phyloP scores from a whole-genome alignment of 2,797 vertebrate genomes.

The Zalophus californianus region DNA sequence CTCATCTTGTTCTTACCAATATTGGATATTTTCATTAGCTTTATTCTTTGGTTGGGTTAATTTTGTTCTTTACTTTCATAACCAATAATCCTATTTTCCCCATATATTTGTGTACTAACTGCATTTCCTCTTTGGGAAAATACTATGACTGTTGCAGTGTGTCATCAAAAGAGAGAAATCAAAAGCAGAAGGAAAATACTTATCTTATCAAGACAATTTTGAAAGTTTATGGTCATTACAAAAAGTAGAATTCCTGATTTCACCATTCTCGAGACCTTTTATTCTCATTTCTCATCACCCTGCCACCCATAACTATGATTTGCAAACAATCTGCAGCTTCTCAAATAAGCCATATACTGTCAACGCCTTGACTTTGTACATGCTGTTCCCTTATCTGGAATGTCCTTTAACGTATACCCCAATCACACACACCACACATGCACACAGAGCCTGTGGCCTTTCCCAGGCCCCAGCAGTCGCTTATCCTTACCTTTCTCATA shows the following conservation, averaged over 20 bases:
- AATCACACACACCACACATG: background rate
- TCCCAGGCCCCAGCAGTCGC: background rate
- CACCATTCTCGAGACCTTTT: background rate
- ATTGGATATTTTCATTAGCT: conserved; percentile 11
- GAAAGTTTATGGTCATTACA: background rate
- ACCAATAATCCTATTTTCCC: background rate
- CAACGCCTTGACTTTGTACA: background rate
- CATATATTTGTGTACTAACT: background rate
- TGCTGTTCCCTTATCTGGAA: background rate
- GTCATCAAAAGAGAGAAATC: background rate
- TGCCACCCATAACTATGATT: background rate
- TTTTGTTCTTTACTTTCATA: background rate
- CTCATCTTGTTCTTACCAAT: background rate
- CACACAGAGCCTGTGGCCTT: background rate
- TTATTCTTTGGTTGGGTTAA: background rate
- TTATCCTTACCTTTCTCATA: background rate
- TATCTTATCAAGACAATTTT: background rate
- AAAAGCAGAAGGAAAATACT: background rate
- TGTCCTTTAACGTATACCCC: background rate
- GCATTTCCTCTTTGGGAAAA: conserved; percentile 32
- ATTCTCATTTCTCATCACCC: conserved; percentile 1
- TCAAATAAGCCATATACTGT: background rate
- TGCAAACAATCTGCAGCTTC: background rate
- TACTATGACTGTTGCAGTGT: background rate
- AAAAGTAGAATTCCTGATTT: background rate